phyloP scores from a whole-genome alignment of 2,797 vertebrate genomes.

The Heliangelus exortis region DNA sequence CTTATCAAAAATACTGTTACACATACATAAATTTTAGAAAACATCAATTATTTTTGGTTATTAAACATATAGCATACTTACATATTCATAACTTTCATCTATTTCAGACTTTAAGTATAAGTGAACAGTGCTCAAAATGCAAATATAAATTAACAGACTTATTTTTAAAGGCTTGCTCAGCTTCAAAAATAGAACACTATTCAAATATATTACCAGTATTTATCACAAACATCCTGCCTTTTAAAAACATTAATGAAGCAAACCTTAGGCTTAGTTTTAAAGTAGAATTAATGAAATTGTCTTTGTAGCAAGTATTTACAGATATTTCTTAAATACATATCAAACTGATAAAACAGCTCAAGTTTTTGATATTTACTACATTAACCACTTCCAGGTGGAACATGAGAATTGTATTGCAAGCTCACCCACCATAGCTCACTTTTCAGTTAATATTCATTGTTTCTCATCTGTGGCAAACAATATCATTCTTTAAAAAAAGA shows the following conservation, averaged over 20 bases:
- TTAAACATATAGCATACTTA: background rate
- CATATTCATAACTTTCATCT: background rate
- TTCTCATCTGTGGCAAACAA: background rate
- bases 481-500: background rate
- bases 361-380: background rate
- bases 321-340: background rate
- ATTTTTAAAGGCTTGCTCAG: background rate
- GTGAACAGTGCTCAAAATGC: background rate
- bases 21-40: background rate
- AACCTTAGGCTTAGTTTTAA: background rate
- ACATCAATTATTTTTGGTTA: background rate
- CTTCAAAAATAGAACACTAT: background rate
- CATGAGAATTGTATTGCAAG: background rate
- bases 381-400: background rate
- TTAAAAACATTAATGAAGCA: background rate
- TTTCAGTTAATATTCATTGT: background rate
- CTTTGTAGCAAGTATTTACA: background rate
- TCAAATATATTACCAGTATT: background rate
- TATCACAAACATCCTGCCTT: background rate
- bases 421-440: background rate
- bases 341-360: background rate
- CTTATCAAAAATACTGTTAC: background rate
- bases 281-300: background rate
- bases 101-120: background rate
- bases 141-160: background rate